A percentile compares a stretch with the other conserved stretches of the same genome.
phyloP scores from a whole-genome alignment of 2,797 vertebrate species.

The Xerus rutilus region DNA sequence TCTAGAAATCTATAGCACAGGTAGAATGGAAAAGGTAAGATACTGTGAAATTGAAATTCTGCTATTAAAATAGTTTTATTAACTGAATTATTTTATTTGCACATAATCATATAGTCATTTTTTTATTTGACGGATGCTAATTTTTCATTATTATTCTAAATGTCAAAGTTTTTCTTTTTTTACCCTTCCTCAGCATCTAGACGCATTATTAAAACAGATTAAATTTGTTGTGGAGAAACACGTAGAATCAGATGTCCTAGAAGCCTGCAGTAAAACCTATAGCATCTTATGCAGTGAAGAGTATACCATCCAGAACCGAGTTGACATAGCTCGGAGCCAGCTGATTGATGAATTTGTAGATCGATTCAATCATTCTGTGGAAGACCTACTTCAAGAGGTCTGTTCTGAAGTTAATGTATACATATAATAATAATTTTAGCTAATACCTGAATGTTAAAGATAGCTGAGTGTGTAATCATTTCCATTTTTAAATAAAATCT shows the following conservation, averaged over 20 bases:
- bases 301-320: conserved; percentile 99
- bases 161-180: conserved; percentile 76
- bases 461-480: conserved; percentile 53
- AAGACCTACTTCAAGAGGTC: conserved; percentile 98
- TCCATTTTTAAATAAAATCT: conserved; percentile 61
- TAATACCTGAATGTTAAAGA: conserved; percentile 41
- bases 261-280: conserved; percentile 99
- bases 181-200: conserved; percentile 92
- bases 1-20: conserved; percentile 98
- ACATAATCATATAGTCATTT: not conserved
- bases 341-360: conserved; percentile 99
- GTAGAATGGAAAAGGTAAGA: conserved; percentile 94
- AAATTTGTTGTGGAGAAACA: conserved; percentile 99
- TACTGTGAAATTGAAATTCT: conserved; percentile 46
- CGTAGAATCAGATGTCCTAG: conserved; percentile 96
- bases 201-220: conserved; percentile 98
- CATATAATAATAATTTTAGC: conserved; percentile 49
- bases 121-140: conserved; percentile 19
- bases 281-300: conserved; percentile 99
- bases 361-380: conserved; percentile 96
- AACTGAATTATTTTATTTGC: conserved; percentile 42
- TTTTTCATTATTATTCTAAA: conserved; percentile 2
- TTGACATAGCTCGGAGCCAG: conserved; percentile 98
- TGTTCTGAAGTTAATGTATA: conserved; percentile 70
- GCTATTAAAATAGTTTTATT: conserved; percentile 40